Evolutionary conservation across 64 coral and sea anemone genomes (phyloP), one percentile per base, ranked within the genome.

Genomic region (Platygyra sinensis): DNA sequence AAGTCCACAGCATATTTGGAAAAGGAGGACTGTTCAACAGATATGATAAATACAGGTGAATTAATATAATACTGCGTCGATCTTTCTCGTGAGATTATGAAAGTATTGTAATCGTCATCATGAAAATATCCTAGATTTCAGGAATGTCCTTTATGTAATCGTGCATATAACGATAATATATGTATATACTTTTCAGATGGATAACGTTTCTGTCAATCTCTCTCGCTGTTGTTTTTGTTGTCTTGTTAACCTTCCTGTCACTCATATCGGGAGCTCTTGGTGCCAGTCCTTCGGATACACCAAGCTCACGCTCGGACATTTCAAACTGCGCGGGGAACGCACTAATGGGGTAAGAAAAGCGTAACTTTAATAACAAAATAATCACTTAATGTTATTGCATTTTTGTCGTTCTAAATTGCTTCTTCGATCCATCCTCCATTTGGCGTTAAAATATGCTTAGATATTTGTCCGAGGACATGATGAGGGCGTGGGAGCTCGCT

Each of bases 191-290:
- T 84, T 33, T 14, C 52, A 94, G 92, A 71, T 94, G 86, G 60
- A 39, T 52, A 5, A 52, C 83, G 6, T 69, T 86, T 11, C 65
- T 94, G 25, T 83, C 87, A 4, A 69, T 94, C 72, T 80, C 78
- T 61, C 60, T 82, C 3, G 79, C 88, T n/a, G 77, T 89, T 33
- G 78, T 94, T 19, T 62, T 94, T 54, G 72, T 73, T 11, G 80
- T 94, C 5, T 75, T 91, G 71, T 61, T 97, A 61, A 94, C 80
- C 3, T 86, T 93, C 25, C 87, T 86, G 38, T 92, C 91, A 19
- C 84, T 97, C n/a, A 90, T 79, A 2, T 88, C 88, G 13, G 95
- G 95, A 2, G 89, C 88, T 33, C 87, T 94, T n/a, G 95, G 95
- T 42, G 62, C 83, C 29, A 89, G 89, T 85, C 88, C 93, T 14